These are phyloP conservation scores for Xestoiulus laeticollis DNA, from an alignment of 2,888 invertebrate species.

Conservation along the genomic window DNA sequence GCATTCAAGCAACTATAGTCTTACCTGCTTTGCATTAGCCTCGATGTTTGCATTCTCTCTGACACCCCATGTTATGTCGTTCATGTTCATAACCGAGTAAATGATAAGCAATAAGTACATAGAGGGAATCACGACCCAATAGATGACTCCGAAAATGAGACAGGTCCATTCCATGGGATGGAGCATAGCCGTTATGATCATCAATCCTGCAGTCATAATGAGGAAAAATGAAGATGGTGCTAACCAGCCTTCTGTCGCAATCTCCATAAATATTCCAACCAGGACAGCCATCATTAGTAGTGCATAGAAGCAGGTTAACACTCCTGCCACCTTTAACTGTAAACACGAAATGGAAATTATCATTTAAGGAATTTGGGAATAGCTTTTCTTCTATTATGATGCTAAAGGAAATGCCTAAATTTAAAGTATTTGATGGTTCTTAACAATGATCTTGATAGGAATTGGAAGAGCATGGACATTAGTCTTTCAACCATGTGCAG, in stretches of 20 bases:
- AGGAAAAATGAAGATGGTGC: conserved; percentile 84
- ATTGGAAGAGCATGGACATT: no score
- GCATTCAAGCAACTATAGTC: no score
- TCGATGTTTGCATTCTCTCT: no score
- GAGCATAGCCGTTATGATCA: conserved; percentile 70
- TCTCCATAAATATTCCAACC: conserved; percentile 58
- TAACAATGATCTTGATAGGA: no score
- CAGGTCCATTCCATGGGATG: conserved; percentile 84
- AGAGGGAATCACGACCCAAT: conserved; percentile 91
- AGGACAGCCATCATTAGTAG: conserved; percentile 64
- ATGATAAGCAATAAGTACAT: conserved; percentile 94
- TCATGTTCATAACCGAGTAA: conserved; percentile 91
- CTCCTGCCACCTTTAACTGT: conserved; percentile 47
- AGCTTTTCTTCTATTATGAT: no score
- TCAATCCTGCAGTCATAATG: conserved; percentile 75
- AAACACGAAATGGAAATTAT: neutral
- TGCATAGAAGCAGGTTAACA: conserved; percentile 60
- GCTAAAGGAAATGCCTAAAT: no score
- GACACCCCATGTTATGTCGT: conserved; percentile 95
- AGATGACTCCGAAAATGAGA: conserved; percentile 78
- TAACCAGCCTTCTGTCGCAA: conserved; percentile 59
- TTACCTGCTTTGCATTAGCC: no score
- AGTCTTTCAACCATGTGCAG: no score
- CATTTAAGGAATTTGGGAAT: neutral
- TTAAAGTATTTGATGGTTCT: no score